Conservation (phyloP, 2,888 invertebrate species). For the Operophtera brumata region DNA sequence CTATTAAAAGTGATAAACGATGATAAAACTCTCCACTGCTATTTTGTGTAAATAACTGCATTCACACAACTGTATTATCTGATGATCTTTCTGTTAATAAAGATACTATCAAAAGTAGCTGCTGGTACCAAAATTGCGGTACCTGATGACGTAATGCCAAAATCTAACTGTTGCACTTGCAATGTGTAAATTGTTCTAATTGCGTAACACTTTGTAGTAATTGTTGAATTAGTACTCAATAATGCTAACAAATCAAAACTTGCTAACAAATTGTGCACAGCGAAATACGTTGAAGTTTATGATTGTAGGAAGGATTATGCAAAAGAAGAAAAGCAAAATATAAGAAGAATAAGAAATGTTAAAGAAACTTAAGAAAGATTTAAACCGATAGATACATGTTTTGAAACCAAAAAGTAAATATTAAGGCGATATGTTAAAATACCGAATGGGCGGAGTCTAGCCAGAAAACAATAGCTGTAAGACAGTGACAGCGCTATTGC, state of each 20-base stretch:
- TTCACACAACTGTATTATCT: no score
- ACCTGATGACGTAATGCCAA: not conserved
- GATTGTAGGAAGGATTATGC: not conserved
- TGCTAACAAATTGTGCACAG: constrained; percentile 29
- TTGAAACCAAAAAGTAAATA: no score
- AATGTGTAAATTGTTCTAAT: constrained; percentile 36
- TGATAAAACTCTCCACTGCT: no score
- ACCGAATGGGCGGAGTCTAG: no score
- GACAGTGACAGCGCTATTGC: no score
- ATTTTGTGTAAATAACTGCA: no score
- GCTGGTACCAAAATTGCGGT: not conserved
- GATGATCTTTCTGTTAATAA: no score
- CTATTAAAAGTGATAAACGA: no score
- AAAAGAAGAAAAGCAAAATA: constrained; percentile 1
- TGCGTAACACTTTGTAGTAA: constrained; percentile 33
- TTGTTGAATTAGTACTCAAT: constrained; percentile 16
- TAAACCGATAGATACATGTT: no score
- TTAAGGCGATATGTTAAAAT: no score
- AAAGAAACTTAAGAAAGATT: not conserved
- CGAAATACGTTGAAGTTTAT: constrained; percentile 5
- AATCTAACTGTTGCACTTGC: constrained; percentile 12
- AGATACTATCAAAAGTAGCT: no score
- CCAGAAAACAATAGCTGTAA: no score
- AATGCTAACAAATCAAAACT: constrained; percentile 11
- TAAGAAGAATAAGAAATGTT: not conserved